Evolutionary conservation across 2,888 invertebrate species (phyloP), one percentile per base, ranked within the genome.

Genomic region (Rhorus exstirpatorius): DNA sequence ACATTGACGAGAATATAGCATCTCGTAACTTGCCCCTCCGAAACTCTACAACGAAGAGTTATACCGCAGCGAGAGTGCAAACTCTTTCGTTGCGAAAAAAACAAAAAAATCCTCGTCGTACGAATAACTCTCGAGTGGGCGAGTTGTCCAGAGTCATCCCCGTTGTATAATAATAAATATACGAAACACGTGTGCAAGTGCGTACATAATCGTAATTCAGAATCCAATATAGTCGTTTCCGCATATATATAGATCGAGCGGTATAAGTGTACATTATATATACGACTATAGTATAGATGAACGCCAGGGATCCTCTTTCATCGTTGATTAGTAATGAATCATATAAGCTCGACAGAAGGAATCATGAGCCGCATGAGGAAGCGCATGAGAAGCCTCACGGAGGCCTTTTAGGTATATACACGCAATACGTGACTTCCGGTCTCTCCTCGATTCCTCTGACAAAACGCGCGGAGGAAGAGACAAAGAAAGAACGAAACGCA

Each of bases 201-300:
- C 2, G 4, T 17, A 6, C 4, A 6, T 14, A 14, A n/a, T 10
- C 1, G n/a, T 44, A 4, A 12, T 49, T 49, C 14, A 49, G 49
- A 49, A 31, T 70, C 31, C 70, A 53, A n/a, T n/a, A 63, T 61
- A 61, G 63, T 71, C 61, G 70, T 78, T 78, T 79, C 79, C 79
- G 79, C 38, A 41, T 72, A 17, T 58, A 21, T n/a, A n/a, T n/a
- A n/a, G n/a, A 72, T 67, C 38, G 60, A 10, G 17, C 53, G 26
- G 53, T 63, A 78, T 55, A 71, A n/a, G n/a, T n/a, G n/a, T 61
- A 58, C 31, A 31, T 58, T 41, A 31, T 31, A 17, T n/a, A n/a
- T n/a, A n/a, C n/a, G 6, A 38, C 35, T 10, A 55, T 24, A 3
- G 19, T 53, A 53, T 10, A 38, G 68, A 68, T 55, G 41, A 58